Evolutionary conservation across 2,797 vertebrate species (phyloP).

Genomic region (Falco concolor): DNA sequence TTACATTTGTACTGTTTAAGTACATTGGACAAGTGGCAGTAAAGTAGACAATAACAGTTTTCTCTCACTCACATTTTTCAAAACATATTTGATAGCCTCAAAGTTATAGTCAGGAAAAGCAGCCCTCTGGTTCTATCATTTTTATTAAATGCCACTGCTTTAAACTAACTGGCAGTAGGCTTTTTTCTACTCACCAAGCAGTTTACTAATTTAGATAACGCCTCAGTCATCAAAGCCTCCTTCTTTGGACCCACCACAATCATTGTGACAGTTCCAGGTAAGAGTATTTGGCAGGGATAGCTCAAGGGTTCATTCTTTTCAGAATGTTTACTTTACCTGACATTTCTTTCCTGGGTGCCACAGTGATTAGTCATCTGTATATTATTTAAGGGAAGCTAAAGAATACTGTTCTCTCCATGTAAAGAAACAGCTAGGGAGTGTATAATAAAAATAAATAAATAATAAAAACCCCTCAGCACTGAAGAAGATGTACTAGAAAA

Average conservation of each 20-base stretch:
- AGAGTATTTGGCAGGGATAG: conserved; percentile 52
- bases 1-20: neutral
- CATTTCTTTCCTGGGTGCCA: conserved; percentile 50
- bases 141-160: conserved; percentile 34
- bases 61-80: neutral
- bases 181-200: conserved; percentile 44
- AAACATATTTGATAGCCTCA: neutral
- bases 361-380: conserved; percentile 48
- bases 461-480: neutral
- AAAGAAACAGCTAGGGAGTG: neutral
- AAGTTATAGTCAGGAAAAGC: neutral
- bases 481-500: neutral
- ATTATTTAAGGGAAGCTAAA: conserved; percentile 23
- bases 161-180: conserved; percentile 2
- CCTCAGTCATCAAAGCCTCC: conserved; percentile 23
- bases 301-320: conserved; percentile 66
- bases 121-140: neutral
- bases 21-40: neutral
- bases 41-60: neutral
- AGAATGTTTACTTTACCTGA: conserved; percentile 66
- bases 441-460: neutral
- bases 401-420: neutral
- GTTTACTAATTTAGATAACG: conserved; percentile 35
- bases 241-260: conserved; percentile 27
- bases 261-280: conserved; percentile 67